Evolutionary conservation across 2,113 vertebrate species (phyloP), one percentile per base, ranked within the genome.

Genomic region (Ivindomyrus marchei): DNA sequence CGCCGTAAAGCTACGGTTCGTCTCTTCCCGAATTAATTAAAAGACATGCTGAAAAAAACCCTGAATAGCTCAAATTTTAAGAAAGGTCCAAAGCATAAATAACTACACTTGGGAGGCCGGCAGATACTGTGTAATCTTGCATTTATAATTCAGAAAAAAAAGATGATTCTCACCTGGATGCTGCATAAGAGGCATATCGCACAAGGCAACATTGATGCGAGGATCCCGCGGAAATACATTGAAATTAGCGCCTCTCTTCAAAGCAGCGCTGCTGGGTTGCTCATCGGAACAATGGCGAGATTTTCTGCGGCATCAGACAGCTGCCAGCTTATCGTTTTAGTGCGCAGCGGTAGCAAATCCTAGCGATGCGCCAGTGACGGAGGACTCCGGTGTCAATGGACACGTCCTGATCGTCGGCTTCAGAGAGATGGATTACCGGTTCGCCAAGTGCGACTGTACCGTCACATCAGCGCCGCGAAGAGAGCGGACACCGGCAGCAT

Each of bases 281-380:
- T 90, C 94, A 94, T 95, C 93, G 93, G 94, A 95, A 96, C 95
- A 96, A 96, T 95, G 94, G 94, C 92, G 93, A 92, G 74, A 84
- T 90, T 88, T 90, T 91, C 92, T 93, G 94, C 91, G 90, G 90
- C 93, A 94, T 92, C 93, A 80, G 93, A 93, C 90, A 92, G 92
- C 92, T 91, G 85, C 42, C 89, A 89, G 86, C 4, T 42, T 80
- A 80, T 80, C 74, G n/a, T 27, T 70, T 70, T 70, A 70, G 62
- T 70, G n/a, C 10, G 62, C 62, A 17, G 31, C 36, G 39, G 36
- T 42, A 39, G 36, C 74, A 80, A 80, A 80, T 80, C 74, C 74
- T n/a, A 42, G 74, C 74, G 39, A 42, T 80, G 74, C 74, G 74
- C 74, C 74, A 15, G 74, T 80, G 36, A 6, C 31, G 31, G 9